phyloP scores from a whole-genome alignment of 2,113 vertebrate species.

The Silurus meridionalis region DNA sequence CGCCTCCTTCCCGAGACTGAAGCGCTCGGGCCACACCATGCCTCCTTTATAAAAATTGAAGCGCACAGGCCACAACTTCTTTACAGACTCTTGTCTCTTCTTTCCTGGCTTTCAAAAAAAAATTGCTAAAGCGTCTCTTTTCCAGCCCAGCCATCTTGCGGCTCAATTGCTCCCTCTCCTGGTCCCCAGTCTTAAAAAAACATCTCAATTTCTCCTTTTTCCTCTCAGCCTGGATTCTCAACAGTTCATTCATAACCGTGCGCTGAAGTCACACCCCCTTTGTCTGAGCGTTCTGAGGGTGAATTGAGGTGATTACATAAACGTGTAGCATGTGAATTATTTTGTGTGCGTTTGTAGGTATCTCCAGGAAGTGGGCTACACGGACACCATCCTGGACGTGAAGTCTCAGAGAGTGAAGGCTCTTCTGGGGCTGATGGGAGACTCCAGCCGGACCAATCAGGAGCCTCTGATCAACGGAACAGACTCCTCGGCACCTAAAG shows the following conservation, averaged over 20 bases:
- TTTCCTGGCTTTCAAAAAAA: not conserved
- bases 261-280: not conserved
- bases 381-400: slow-evolving; percentile 92
- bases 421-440: slow-evolving; percentile 86
- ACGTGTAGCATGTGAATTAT: not conserved
- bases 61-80: not conserved
- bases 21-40: not conserved
- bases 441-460: slow-evolving; percentile 73
- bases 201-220: not conserved
- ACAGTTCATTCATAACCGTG: not conserved
- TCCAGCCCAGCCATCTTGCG: not conserved
- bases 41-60: not conserved
- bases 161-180: slow-evolving; percentile 26
- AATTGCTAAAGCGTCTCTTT: not conserved
- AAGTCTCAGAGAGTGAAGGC: slow-evolving; percentile 88
- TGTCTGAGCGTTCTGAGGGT: not conserved
- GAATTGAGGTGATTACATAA: not conserved
- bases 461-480: slow-evolving; percentile 92
- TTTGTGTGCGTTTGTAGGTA: slow-evolving; percentile 73
- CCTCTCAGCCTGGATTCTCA: not conserved
- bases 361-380: slow-evolving; percentile 96
- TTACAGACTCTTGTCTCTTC: not conserved
- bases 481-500: slow-evolving; percentile 75
- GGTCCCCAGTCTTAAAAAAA: not conserved
- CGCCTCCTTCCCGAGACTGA: not conserved